Percentiles rank a stretch among this genome's conserved stretches.
Conservation (phyloP, 1,140 invertebrate genomes). For the Aphaenogaster floridana region DNA sequence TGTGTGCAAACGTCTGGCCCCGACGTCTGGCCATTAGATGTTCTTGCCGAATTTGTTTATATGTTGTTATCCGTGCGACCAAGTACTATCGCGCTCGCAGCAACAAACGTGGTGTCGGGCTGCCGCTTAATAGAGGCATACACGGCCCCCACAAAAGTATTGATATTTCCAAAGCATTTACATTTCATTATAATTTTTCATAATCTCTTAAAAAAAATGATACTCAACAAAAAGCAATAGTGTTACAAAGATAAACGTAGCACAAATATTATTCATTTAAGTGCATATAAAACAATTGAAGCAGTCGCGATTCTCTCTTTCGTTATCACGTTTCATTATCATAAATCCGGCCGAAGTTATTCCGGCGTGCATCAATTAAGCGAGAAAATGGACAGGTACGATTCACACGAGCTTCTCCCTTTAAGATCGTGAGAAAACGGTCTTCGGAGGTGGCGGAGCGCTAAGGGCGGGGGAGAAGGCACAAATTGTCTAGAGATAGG, state of each 20-base stretch:
- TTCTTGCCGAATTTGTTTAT: too few relatives aligned
- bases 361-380: constrained; percentile 64
- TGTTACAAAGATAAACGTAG: background rate
- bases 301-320: constrained; percentile 12
- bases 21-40: too few relatives aligned
- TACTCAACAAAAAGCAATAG: background rate
- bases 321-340: constrained; percentile 43
- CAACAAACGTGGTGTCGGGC: too few relatives aligned
- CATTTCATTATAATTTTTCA: background rate
- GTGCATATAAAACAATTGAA: constrained; percentile 10
- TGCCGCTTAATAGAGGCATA: too few relatives aligned
- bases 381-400: constrained; percentile 65
- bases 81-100: too few relatives aligned
- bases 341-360: constrained; percentile 56
- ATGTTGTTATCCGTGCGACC: too few relatives aligned
- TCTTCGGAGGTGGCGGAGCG: constrained; percentile 29
- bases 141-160: background rate
- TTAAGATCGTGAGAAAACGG: constrained; percentile 70
- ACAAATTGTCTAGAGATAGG: constrained; percentile 75
- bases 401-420: constrained; percentile 53
- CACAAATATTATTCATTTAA: background rate
- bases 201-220: background rate
- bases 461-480: constrained; percentile 51
- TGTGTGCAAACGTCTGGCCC: too few relatives aligned
- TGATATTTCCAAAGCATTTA: background rate